phyloP scores from a whole-genome alignment of 64 coral and sea anemone species.

The Dendrophyllia cribrosa region DNA sequence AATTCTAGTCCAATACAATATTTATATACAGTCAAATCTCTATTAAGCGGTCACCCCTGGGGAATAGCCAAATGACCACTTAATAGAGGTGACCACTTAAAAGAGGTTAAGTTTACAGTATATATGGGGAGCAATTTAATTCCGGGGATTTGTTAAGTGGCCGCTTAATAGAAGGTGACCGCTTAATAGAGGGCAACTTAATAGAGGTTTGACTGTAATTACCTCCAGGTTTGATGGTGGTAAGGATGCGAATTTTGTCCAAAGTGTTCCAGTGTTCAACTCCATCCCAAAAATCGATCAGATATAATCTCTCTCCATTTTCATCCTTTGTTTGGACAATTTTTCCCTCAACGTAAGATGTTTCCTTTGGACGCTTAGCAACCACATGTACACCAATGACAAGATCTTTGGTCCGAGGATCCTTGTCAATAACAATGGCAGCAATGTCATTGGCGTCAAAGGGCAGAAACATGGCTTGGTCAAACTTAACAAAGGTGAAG shows the following conservation, averaged over 20 bases:
- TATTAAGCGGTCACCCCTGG: too few species aligned
- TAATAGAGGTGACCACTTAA: too few species aligned
- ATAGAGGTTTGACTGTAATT: background rate
- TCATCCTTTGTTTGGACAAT: slow-evolving; percentile 39
- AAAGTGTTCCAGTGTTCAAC: slow-evolving; percentile 38
- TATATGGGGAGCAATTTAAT: too few species aligned
- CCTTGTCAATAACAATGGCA: slow-evolving; percentile 74
- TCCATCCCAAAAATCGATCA: slow-evolving; percentile 69
- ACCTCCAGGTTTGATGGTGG: slow-evolving; percentile 62
- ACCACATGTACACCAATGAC: slow-evolving; percentile 66
- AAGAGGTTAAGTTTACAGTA: too few species aligned
- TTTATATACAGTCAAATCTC: too few species aligned
- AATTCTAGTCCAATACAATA: too few species aligned
- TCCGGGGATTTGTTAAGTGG: too few species aligned
- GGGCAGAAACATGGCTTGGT: slow-evolving; percentile 5
- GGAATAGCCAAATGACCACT: too few species aligned
- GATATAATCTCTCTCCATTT: slow-evolving; percentile 44
- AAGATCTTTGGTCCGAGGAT: slow-evolving; percentile 44
- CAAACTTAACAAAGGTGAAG: slow-evolving; percentile 58
- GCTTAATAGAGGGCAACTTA: too few species aligned
- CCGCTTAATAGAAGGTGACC: too few species aligned
- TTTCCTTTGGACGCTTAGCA: slow-evolving; percentile 30
- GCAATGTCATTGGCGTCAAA: slow-evolving; percentile 79
- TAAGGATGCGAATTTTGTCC: slow-evolving; percentile 65
- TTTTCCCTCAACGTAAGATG: slow-evolving; percentile 43